Conservation (phyloP, 2,113 vertebrate genomes). For the Melanerpes formicivorus region DNA sequence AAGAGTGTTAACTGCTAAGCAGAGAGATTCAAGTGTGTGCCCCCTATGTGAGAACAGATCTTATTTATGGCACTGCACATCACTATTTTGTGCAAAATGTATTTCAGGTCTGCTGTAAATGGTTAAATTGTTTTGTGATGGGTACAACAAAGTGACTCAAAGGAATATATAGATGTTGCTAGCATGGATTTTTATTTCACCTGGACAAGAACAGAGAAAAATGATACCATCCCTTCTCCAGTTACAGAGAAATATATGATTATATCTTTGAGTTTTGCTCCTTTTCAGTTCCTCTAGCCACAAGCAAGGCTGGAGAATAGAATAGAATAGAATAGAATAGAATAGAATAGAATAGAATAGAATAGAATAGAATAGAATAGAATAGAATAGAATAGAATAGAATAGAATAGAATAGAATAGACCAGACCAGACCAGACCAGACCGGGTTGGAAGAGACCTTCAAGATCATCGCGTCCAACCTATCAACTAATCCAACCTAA, state of each 20-base stretch:
- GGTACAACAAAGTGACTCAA: background rate
- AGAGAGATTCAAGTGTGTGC: background rate
- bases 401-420: too few relatives aligned
- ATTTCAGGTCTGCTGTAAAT: background rate
- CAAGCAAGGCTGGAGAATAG: background rate
- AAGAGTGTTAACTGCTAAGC: background rate
- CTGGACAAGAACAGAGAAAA: background rate
- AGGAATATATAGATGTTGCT: background rate
- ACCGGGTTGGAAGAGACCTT: too few relatives aligned
- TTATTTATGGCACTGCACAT: background rate
- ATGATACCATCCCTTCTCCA: background rate
- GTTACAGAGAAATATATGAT: background rate
- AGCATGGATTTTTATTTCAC: background rate
- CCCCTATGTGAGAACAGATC: background rate
- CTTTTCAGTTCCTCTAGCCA: conserved; percentile 1
- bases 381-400: too few relatives aligned
- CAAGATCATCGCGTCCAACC: too few relatives aligned
- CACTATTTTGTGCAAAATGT: background rate
- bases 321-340: too few relatives aligned
- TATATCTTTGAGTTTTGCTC: background rate
- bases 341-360: too few relatives aligned
- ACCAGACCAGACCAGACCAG: too few relatives aligned
- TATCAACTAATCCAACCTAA: background rate
- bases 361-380: too few relatives aligned
- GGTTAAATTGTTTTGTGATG: background rate